phyloP scores from a whole-genome alignment of 2,797 vertebrate species.

The Erethizon dorsatum region DNA sequence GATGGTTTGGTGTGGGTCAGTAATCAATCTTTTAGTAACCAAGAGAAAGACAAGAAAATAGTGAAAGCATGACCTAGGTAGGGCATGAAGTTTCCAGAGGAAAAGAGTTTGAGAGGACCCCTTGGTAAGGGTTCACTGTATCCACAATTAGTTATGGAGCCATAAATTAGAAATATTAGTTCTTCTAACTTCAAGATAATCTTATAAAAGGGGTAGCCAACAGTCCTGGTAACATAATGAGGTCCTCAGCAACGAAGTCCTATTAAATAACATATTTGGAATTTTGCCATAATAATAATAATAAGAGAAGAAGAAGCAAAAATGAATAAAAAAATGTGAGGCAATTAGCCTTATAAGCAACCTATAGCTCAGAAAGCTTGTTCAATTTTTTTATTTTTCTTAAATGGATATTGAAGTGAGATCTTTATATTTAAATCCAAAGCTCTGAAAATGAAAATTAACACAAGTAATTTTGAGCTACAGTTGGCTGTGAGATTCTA shows the following conservation, averaged over 20 bases:
- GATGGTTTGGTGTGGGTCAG: background rate
- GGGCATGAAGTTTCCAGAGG: background rate
- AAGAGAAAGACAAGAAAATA: background rate
- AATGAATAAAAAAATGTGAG: background rate
- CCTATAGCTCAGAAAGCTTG: background rate
- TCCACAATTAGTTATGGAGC: background rate
- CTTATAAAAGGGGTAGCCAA: background rate
- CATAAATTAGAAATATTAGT: background rate
- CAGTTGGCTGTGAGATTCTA: background rate
- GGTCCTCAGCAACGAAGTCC: background rate
- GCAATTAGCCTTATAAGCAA: background rate
- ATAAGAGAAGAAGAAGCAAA: too few relatives aligned
- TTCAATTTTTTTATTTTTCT: conserved; percentile 34
- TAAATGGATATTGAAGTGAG: conserved; percentile 10
- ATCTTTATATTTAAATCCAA: conserved; percentile 49
- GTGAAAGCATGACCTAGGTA: background rate
- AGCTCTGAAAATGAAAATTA: conserved; percentile 55
- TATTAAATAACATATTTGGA: background rate
- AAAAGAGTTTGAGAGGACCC: background rate
- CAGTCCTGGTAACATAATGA: background rate
- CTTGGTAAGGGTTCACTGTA: background rate
- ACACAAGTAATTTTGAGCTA: conserved; percentile 26
- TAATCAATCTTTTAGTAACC: background rate
- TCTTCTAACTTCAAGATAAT: background rate
- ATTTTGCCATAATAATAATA: conserved; percentile 4